These are phyloP conservation scores for Poeciliopsis turrubarensis DNA, from an alignment of 2,113 vertebrate species.

Conservation along the genomic window DNA sequence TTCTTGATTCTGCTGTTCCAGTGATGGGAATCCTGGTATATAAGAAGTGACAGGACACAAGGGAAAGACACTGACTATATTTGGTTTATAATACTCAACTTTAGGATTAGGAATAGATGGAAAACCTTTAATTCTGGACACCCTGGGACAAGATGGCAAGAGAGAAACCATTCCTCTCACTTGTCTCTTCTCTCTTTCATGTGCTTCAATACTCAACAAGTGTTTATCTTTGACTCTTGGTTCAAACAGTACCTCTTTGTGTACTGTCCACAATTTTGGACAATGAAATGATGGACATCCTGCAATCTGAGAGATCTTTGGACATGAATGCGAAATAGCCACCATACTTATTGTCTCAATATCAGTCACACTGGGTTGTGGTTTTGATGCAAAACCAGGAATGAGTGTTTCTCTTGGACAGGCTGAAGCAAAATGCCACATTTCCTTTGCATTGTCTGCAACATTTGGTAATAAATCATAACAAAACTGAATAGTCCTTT, in stretches of 20 bases:
- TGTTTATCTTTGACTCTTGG: slow-evolving; percentile 17
- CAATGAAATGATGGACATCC: neutral
- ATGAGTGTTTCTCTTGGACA: slow-evolving; percentile 64
- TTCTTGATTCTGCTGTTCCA: slow-evolving; percentile 10
- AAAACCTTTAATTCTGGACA: slow-evolving; percentile 60
- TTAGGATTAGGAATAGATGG: slow-evolving; percentile 57
- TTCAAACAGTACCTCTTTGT: slow-evolving; percentile 11
- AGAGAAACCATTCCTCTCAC: slow-evolving; percentile 48
- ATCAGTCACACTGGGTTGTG: slow-evolving; percentile 18
- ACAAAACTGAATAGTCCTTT: slow-evolving; percentile 2
- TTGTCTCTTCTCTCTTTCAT: slow-evolving; percentile 20
- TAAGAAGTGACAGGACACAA: slow-evolving; percentile 52
- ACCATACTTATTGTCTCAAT: slow-evolving; percentile 18
- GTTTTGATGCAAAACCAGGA: slow-evolving; percentile 41
- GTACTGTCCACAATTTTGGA: neutral
- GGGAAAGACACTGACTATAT: slow-evolving; percentile 45
- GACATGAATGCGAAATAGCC: neutral
- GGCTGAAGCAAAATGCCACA: slow-evolving; percentile 53
- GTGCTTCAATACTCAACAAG: neutral
- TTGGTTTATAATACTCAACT: slow-evolving; percentile 21
- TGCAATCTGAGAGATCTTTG: neutral
- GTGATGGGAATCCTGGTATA: slow-evolving; percentile 59
- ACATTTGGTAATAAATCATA: slow-evolving; percentile 6
- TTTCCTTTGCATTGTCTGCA: slow-evolving; percentile 21
- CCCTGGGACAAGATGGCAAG: slow-evolving; percentile 59